A percentile compares a stretch with the other conserved stretches of the same genome.
Conservation (phyloP, 2,888 invertebrate genomes). For the Pseudanteris insignis region DNA sequence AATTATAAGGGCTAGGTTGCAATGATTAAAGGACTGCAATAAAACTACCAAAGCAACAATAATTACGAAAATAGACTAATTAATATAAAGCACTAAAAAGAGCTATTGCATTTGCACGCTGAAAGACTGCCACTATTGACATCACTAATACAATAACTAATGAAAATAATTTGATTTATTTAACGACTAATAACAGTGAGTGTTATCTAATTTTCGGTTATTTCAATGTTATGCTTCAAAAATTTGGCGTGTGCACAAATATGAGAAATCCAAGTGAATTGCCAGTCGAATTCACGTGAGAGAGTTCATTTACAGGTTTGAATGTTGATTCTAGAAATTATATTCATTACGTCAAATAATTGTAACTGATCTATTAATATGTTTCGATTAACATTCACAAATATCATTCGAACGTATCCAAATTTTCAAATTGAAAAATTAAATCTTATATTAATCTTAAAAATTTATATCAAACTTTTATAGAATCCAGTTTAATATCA, state of each 20-base stretch:
- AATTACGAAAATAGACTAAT: background rate
- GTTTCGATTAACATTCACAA: conserved; percentile 12
- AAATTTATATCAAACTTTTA: too few species aligned
- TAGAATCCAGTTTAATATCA: too few species aligned
- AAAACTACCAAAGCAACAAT: conserved; percentile 4
- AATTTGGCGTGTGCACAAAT: background rate
- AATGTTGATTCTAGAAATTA: too few species aligned
- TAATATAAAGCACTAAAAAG: background rate
- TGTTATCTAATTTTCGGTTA: conserved; percentile 11
- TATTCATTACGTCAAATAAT: too few species aligned
- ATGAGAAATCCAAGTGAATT: conserved; percentile 5
- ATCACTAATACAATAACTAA: conserved; percentile 9
- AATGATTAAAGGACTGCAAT: too few species aligned
- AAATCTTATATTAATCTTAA: too few species aligned
- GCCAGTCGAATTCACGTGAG: conserved; percentile 5
- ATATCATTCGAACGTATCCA: conserved; percentile 2
- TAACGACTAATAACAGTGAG: background rate
- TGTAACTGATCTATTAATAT: too few species aligned
- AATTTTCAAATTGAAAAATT: too few species aligned
- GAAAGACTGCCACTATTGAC: conserved; percentile 29
- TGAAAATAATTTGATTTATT: too few species aligned
- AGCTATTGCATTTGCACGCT: conserved; percentile 5
- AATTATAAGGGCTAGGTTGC: too few species aligned
- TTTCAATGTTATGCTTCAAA: conserved; percentile 9
- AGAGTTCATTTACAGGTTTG: too few species aligned